These are phyloP conservation scores for Eunapius fragilis DNA, from an alignment of 37 sponge, comb jelly and placozoan genomes.

Conservation along the genomic window DNA sequence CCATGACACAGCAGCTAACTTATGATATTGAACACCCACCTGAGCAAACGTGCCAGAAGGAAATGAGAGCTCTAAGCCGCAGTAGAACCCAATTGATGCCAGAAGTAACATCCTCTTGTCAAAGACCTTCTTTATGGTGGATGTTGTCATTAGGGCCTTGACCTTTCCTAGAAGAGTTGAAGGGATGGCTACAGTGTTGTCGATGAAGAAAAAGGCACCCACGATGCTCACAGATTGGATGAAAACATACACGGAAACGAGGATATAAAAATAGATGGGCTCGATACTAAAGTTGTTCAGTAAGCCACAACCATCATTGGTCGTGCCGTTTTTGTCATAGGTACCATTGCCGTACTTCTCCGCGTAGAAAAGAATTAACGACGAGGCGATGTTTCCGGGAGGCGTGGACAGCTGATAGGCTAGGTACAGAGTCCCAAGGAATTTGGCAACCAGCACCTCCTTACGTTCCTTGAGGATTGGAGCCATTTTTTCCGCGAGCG, in stretches of 20 bases:
- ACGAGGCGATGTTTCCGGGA: slow-evolving; percentile 12
- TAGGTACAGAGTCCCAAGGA: background rate
- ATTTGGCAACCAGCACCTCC: background rate
- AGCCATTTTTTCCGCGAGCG: slow-evolving; percentile 4
- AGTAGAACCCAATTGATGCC: slow-evolving; percentile 14
- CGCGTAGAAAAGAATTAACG: background rate
- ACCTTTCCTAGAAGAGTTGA: background rate
- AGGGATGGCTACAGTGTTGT: background rate
- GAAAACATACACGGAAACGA: slow-evolving; percentile 41
- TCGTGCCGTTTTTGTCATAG: background rate
- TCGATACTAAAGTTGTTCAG: background rate
- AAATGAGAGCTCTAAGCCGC: slow-evolving; percentile 38
- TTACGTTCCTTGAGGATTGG: background rate
- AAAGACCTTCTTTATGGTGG: background rate
- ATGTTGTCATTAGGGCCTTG: background rate
- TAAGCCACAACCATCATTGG: background rate
- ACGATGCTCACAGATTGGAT: slow-evolving; percentile 28
- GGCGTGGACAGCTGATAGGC: background rate
- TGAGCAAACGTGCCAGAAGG: slow-evolving; percentile 39
- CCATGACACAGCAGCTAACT: background rate
- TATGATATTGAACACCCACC: slow-evolving; percentile 4
- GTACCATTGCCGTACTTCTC: background rate
- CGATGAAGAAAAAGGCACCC: background rate
- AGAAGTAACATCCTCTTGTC: slow-evolving; percentile 29
- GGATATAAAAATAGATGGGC: slow-evolving; percentile 8